Conservation (phyloP, 2,113 vertebrate genomes). For the Malaclemys terrapin region DNA sequence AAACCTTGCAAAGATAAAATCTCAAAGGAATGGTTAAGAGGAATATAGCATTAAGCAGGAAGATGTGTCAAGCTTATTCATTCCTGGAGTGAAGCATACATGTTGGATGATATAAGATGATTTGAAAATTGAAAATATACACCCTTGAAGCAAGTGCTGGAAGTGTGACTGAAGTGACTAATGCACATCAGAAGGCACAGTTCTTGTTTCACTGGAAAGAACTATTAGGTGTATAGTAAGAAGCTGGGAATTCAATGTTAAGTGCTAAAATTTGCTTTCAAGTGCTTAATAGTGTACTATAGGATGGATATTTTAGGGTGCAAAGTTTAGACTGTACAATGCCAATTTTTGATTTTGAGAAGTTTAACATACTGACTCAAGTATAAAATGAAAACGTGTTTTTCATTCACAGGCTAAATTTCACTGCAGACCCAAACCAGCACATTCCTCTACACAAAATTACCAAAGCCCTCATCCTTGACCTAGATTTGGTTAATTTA, state of each 20-base stretch:
- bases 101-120: background rate
- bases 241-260: background rate
- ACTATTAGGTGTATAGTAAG: background rate
- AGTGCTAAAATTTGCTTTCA: slow-evolving; percentile 2
- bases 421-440: slow-evolving; percentile 28
- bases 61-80: background rate
- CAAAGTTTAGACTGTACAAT: background rate
- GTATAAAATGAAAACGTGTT: slow-evolving; percentile 38
- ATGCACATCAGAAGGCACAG: background rate
- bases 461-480: slow-evolving; percentile 39
- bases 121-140: background rate
- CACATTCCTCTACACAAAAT: slow-evolving; percentile 25
- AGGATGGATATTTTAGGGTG: background rate
- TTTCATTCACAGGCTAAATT: background rate
- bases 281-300: background rate
- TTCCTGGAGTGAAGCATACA: background rate
- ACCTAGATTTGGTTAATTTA: slow-evolving; percentile 40
- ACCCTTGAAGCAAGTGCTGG: slow-evolving; percentile 5
- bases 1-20: background rate
- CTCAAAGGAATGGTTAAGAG: background rate
- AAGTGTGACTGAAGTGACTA: background rate
- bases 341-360: background rate
- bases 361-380: background rate
- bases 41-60: slow-evolving; percentile 14
- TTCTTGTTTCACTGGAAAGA: background rate